Evolutionary conservation across 2,888 invertebrate genomes (phyloP).

Genomic region (Brachyopa scutellaris): DNA sequence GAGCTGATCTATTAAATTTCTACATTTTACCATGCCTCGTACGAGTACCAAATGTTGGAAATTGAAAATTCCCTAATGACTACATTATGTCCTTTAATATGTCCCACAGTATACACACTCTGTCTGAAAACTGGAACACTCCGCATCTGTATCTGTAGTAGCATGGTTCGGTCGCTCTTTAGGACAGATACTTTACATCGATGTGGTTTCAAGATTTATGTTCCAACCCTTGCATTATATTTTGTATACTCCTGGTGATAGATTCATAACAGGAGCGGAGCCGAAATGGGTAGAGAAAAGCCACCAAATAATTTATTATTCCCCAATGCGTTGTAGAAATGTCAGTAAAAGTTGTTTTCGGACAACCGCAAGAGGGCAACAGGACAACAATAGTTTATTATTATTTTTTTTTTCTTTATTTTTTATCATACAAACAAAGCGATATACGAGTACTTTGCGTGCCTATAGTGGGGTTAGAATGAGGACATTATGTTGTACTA

Average conservation of each 20-base stretch:
- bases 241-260: slow-evolving; percentile 68
- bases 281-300: slow-evolving; percentile 51
- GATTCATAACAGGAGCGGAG: slow-evolving; percentile 61
- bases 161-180: slow-evolving; percentile 16
- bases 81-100: slow-evolving; percentile 56
- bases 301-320: slow-evolving; percentile 71
- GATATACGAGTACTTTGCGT: slow-evolving; percentile 5
- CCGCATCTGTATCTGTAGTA: not conserved
- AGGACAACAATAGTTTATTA: slow-evolving; percentile 65
- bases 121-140: too few species aligned
- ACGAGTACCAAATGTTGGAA: slow-evolving; percentile 67
- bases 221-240: slow-evolving; percentile 70
- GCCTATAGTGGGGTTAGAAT: slow-evolving; percentile 26
- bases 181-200: slow-evolving; percentile 60
- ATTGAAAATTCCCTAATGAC: slow-evolving; percentile 68
- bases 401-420: slow-evolving; percentile 16
- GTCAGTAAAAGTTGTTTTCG: slow-evolving; percentile 72
- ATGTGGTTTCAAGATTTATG: slow-evolving; percentile 73
- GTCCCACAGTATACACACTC: slow-evolving; percentile 26
- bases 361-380: slow-evolving; percentile 69
- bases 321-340: slow-evolving; percentile 72
- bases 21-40: slow-evolving; percentile 39
- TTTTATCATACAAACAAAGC: not conserved
- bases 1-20: slow-evolving; percentile 58
- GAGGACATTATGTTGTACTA: not conserved